Evolutionary conservation across 1,140 invertebrate genomes (phyloP).

Genomic region (Dryas iulia): DNA sequence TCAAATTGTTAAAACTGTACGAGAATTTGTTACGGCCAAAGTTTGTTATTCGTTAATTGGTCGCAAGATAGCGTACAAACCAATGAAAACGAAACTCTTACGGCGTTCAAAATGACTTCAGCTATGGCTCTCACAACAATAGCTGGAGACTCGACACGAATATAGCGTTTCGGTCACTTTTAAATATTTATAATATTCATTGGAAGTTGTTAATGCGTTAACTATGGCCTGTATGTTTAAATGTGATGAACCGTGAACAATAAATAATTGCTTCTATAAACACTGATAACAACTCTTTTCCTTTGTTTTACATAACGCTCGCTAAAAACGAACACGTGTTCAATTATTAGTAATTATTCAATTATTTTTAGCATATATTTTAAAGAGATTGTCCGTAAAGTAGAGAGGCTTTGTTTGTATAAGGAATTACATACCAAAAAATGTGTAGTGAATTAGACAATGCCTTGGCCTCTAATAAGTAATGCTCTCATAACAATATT

Average conservation of each 20-base stretch:
- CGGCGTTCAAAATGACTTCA: background rate
- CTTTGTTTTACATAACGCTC: conserved; percentile 24
- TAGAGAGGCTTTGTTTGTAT: no score
- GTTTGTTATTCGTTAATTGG: conserved; percentile 77
- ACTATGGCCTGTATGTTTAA: conserved; percentile 61
- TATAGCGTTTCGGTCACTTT: conserved; percentile 55
- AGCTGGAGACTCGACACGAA: conserved; percentile 34
- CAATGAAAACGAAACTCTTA: conserved; percentile 16
- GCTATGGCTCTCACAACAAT: conserved; percentile 25
- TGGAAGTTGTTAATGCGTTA: conserved; percentile 63
- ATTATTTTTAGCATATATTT: background rate
- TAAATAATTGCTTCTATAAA: conserved; percentile 61
- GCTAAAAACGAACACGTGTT: conserved; percentile 1
- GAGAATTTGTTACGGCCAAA: conserved; percentile 72
- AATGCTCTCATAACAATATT: no score
- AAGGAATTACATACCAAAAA: no score
- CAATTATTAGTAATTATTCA: background rate
- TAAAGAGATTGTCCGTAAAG: background rate
- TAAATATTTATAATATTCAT: conserved; percentile 70
- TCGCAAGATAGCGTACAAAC: conserved; percentile 44
- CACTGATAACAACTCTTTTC: conserved; percentile 33
- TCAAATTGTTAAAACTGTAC: conserved; percentile 79
- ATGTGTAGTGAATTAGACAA: no score
- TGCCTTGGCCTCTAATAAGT: no score
- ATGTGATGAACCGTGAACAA: conserved; percentile 65